Conservation (phyloP, 2,888 invertebrate genomes). For the Molorchus minor region DNA sequence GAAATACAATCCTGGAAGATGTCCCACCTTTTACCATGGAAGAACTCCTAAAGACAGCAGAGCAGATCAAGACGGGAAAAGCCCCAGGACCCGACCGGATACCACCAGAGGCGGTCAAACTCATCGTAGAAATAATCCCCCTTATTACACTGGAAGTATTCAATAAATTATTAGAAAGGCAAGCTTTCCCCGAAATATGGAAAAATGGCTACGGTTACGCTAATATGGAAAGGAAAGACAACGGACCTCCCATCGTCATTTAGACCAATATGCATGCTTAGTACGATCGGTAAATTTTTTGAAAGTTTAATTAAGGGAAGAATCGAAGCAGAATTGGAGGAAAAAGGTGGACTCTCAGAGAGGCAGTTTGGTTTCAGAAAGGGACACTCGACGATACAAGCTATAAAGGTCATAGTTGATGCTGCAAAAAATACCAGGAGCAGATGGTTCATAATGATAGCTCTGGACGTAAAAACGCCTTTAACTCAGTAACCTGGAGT, state of each 20-base stretch:
- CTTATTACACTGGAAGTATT: not conserved
- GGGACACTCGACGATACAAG: not conserved
- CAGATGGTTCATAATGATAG: not conserved
- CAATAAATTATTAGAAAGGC: not conserved
- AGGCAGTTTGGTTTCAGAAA: not conserved
- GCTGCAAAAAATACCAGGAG: not conserved
- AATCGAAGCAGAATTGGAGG: not conserved
- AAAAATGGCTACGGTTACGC: constrained; percentile 7
- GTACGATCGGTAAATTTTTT: not conserved
- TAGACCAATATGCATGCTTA: constrained; percentile 13
- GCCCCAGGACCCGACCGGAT: constrained; percentile 13
- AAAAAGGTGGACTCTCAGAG: not conserved
- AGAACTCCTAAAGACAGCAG: constrained; percentile 1
- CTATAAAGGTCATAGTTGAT: not conserved
- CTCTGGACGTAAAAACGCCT: no score
- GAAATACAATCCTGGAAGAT: not conserved
- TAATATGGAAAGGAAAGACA: constrained; percentile 13
- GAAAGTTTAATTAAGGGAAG: constrained; percentile 1
- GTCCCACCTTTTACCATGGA: constrained; percentile 4
- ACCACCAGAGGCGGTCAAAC: constrained; percentile 3
- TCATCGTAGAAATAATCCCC: not conserved
- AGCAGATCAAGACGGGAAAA: constrained; percentile 16
- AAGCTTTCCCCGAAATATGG: constrained; percentile 7
- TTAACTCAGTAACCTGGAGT: no score
- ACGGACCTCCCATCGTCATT: not conserved